phyloP scores from a whole-genome alignment of 2,888 invertebrate species.

The Calameuta idolon region DNA sequence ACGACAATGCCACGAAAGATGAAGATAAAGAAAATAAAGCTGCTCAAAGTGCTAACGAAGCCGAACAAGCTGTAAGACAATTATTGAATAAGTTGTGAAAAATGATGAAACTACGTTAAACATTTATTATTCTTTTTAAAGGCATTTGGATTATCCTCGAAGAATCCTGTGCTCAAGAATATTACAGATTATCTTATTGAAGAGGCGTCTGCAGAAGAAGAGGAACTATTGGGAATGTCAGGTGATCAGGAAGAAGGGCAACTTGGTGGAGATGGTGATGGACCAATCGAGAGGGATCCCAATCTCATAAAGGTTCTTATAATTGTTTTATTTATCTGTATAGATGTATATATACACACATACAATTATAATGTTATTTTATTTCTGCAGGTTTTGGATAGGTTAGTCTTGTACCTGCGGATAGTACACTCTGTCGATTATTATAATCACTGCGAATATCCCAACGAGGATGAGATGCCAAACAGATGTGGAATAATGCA shows the following conservation, averaged over 20 bases:
- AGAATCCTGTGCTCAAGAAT: constrained; percentile 94
- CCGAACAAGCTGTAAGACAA: constrained; percentile 55
- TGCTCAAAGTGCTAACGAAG: constrained; percentile 45
- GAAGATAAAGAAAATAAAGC: constrained; percentile 49
- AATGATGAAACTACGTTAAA: not conserved
- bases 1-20: constrained; percentile 36
- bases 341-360: not conserved
- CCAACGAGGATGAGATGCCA: constrained; percentile 99
- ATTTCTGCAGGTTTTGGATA: constrained; percentile 71
- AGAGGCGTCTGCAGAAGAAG: constrained; percentile 98
- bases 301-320: constrained; percentile 76
- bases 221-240: constrained; percentile 84
- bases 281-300: constrained; percentile 79
- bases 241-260: constrained; percentile 69
- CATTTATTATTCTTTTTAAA: constrained; percentile 50
- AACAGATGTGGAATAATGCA: constrained; percentile 99
- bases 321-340: constrained; percentile 3
- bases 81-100: not conserved
- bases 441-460: constrained; percentile 99
- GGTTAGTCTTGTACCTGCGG: constrained; percentile 91
- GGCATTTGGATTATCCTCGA: constrained; percentile 80
- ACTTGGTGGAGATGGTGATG: constrained; percentile 65
- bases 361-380: constrained; percentile 13
- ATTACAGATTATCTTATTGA: constrained; percentile 98
- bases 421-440: constrained; percentile 99